Conservation (phyloP, 2,113 vertebrate species). For the Hypomesus transpacificus region DNA sequence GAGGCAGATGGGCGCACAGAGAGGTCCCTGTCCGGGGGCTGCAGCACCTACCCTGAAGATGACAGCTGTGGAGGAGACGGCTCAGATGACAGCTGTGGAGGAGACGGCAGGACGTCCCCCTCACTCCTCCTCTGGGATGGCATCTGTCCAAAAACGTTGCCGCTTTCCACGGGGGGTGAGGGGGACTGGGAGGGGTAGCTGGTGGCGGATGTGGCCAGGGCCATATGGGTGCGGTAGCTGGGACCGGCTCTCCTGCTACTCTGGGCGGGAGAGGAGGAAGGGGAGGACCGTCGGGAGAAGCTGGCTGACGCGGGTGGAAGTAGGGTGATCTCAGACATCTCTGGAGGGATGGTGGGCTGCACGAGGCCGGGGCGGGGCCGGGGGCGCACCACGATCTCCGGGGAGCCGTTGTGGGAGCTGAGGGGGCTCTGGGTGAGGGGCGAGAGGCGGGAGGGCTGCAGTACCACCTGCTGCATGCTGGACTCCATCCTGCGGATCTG, state of each 20-base stretch:
- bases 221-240: conserved; percentile 78
- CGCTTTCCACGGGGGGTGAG: conserved; percentile 81
- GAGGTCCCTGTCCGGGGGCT: conserved; percentile 55
- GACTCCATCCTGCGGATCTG: conserved; percentile 89
- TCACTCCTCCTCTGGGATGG: conserved; percentile 83
- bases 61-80: conserved; percentile 88
- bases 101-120: conserved; percentile 91
- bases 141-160: conserved; percentile 89
- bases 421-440: conserved; percentile 97
- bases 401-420: conserved; percentile 90
- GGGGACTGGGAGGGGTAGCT: conserved; percentile 86
- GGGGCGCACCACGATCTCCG: conserved; percentile 89
- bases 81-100: conserved; percentile 88
- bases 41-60: conserved; percentile 91
- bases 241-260: conserved; percentile 80
- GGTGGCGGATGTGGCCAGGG: conserved; percentile 85
- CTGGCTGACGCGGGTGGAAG: conserved; percentile 89
- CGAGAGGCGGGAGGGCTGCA: conserved; percentile 96
- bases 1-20: conserved; percentile 44
- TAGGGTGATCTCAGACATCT: conserved; percentile 93
- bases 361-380: conserved; percentile 87
- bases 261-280: conserved; percentile 88
- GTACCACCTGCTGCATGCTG: conserved; percentile 97
- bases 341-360: conserved; percentile 78
- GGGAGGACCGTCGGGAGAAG: conserved; percentile 94